These are phyloP conservation scores for Tragelaphus buxtoni DNA, from an alignment of 2,113 vertebrate genomes.

Conservation along the genomic window DNA sequence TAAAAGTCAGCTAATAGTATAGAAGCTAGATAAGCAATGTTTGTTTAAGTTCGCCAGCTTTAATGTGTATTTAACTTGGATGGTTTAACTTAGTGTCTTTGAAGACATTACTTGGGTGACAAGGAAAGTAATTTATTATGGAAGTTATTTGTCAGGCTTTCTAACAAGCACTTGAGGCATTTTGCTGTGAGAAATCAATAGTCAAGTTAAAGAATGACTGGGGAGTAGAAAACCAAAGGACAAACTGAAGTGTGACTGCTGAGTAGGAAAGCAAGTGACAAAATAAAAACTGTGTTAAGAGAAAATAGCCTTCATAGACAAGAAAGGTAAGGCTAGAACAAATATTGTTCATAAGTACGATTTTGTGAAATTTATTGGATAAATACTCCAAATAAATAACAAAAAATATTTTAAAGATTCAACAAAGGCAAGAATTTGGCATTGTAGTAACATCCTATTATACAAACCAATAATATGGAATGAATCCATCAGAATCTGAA, in stretches of 20 bases:
- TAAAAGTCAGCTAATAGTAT: conserved; percentile 9
- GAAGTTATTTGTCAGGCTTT: conserved; percentile 30
- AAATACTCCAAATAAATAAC: conserved; percentile 3
- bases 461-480: neutral
- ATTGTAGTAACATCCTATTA: neutral
- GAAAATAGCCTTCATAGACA: conserved; percentile 21
- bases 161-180: neutral
- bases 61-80: conserved; percentile 41
- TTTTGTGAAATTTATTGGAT: neutral
- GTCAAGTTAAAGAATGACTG: conserved; percentile 47
- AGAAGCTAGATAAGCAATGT: conserved; percentile 46
- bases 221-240: neutral
- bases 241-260: neutral
- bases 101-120: conserved; percentile 32
- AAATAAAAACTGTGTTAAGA: neutral
- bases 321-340: neutral
- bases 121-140: conserved; percentile 35
- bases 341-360: neutral
- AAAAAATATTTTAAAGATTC: neutral
- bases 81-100: conserved; percentile 53
- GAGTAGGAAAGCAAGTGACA: neutral
- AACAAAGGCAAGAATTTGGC: neutral
- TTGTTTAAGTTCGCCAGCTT: neutral
- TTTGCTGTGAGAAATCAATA: neutral
- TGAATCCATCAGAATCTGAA: neutral